Conservation (phyloP, 53 echinoderm and acorn worm genomes). For the Mesocentrotus franciscanus region DNA sequence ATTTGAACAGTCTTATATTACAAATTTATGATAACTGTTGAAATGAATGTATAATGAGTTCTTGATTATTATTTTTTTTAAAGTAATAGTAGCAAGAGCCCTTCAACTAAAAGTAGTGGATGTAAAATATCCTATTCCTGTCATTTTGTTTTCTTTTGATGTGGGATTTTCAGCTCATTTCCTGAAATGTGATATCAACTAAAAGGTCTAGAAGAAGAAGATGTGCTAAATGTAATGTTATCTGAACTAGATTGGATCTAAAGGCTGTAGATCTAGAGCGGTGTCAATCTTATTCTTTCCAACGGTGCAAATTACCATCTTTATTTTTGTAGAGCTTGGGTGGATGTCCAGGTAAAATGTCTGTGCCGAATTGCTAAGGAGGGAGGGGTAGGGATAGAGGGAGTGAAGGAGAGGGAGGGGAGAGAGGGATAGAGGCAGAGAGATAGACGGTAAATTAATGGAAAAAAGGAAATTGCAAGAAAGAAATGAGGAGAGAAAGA, state of each 20-base stretch:
- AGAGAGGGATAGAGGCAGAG: not conserved
- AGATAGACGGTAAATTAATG: too few species aligned
- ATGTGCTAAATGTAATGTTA: not conserved
- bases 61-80: too few species aligned
- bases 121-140: too few species aligned
- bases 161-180: not conserved
- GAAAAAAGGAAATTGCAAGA: too few species aligned
- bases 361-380: constrained; percentile 32
- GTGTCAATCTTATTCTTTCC: constrained; percentile 57
- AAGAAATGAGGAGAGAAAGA: not conserved
- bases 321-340: constrained; percentile 48
- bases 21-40: too few species aligned
- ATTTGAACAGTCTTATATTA: too few species aligned
- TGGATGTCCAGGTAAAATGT: constrained; percentile 56
- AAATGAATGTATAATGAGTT: too few species aligned
- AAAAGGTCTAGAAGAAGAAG: not conserved
- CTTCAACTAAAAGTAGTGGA: too few species aligned
- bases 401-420: not conserved
- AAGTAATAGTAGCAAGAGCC: too few species aligned
- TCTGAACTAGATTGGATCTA: not conserved
- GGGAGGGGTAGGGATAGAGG: not conserved
- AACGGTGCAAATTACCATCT: constrained; percentile 52
- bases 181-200: not conserved
- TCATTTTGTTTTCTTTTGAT: too few species aligned
- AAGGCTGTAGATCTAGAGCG: not conserved